Percentiles rank a stretch among this genome's conserved stretches.
Evolutionary conservation across 2,888 invertebrate genomes (phyloP).

Genomic region (Epinotia nisella): DNA sequence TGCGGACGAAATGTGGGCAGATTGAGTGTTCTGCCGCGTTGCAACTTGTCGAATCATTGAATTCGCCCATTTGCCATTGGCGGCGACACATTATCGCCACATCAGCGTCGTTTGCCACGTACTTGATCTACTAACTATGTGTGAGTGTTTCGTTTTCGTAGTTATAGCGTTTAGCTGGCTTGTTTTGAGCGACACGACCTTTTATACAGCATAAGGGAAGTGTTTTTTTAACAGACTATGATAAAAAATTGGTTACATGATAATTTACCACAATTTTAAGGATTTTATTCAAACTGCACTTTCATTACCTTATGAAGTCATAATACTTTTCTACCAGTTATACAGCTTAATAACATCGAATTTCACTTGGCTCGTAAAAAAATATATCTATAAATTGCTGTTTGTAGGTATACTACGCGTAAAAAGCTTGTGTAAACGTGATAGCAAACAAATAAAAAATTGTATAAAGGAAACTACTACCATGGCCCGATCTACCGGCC

Average conservation of each 20-base stretch:
- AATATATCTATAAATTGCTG: neutral
- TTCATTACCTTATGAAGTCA: too few species aligned
- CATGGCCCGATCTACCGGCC: slow-evolving; percentile 28
- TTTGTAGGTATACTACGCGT: neutral
- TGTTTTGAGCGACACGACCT: too few species aligned
- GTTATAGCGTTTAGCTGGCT: neutral
- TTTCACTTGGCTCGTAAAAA: too few species aligned
- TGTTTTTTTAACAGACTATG: too few species aligned
- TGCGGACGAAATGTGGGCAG: neutral
- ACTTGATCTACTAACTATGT: neutral
- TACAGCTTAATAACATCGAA: too few species aligned
- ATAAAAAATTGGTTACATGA: too few species aligned
- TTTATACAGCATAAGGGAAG: too few species aligned
- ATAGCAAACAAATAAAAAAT: neutral
- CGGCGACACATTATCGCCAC: slow-evolving; percentile 1
- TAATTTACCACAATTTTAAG: too few species aligned
- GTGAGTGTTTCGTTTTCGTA: neutral
- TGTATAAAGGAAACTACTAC: neutral
- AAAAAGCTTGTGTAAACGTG: neutral
- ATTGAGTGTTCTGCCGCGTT: neutral
- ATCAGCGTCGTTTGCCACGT: neutral
- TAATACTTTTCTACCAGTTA: too few species aligned
- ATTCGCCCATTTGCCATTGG: slow-evolving; percentile 16
- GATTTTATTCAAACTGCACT: too few species aligned
- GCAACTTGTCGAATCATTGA: slow-evolving; percentile 15